A percentile compares a stretch with the other conserved stretches of the same genome.
phyloP scores from a whole-genome alignment of 2,797 vertebrate genomes.

The Heteromormyrus szaboi region DNA sequence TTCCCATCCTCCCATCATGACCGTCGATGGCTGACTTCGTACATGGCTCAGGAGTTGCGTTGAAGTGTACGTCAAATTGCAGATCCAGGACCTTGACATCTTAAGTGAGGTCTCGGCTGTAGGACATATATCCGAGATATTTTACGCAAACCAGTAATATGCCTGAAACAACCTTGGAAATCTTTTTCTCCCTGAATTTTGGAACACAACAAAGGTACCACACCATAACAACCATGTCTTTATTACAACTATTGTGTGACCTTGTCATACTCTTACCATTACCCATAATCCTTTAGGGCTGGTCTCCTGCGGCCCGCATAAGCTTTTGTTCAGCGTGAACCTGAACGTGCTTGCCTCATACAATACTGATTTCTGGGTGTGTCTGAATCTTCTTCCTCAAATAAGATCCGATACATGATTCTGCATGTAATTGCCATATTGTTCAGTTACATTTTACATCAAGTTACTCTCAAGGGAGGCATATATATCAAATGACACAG shows the following conservation, averaged over 20 bases:
- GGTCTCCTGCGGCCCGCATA: neutral
- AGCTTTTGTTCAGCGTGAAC: neutral
- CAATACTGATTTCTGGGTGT: slow-evolving; percentile 1
- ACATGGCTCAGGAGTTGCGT: neutral
- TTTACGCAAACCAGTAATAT: neutral
- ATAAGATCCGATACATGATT: neutral
- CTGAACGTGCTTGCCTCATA: neutral
- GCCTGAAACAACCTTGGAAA: slow-evolving; percentile 1
- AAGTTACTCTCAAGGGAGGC: neutral
- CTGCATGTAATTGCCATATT: neutral
- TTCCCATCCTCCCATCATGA: neutral
- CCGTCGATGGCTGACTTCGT: neutral
- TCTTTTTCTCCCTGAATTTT: neutral
- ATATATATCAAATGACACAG: neutral
- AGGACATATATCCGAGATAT: neutral
- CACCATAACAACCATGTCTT: neutral
- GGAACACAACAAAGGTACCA: neutral
- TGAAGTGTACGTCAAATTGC: neutral
- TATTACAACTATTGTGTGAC: neutral
- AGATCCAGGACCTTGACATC: neutral
- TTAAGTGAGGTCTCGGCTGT: neutral
- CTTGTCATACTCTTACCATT: neutral
- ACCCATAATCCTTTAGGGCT: slow-evolving; percentile 3
- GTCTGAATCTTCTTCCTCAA: neutral
- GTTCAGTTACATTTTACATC: slow-evolving; percentile 1